These are phyloP conservation scores for Mormyrops attenuatus DNA, from an alignment of 2,797 vertebrate genomes.

Conservation along the genomic window DNA sequence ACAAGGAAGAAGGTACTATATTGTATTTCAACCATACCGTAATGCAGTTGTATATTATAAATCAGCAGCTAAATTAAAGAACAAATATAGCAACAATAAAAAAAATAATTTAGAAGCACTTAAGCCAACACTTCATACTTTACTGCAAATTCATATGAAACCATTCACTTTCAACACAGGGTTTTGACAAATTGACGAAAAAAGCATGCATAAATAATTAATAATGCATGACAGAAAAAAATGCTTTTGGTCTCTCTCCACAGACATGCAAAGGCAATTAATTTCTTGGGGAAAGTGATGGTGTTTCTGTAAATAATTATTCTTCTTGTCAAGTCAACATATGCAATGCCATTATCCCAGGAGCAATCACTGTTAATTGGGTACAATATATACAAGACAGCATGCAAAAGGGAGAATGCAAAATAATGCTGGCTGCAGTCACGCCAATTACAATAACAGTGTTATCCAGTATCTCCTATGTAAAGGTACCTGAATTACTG, in stretches of 20 bases:
- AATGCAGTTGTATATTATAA: not conserved
- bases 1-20: not conserved
- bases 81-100: not conserved
- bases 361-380: conserved; percentile 9
- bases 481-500: not conserved
- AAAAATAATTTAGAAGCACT: conserved; percentile 1
- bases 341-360: not conserved
- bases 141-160: not conserved
- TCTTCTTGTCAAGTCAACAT: conserved; percentile 15
- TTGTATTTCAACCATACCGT: not conserved
- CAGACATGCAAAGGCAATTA: conserved; percentile 1
- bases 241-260: not conserved
- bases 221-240: conserved; percentile 7
- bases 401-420: not conserved
- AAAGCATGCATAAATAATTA: conserved; percentile 8
- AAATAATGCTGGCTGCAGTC: not conserved
- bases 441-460: not conserved
- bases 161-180: not conserved
- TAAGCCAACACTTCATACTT: not conserved
- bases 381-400: not conserved
- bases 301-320: conserved; percentile 7
- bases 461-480: not conserved
- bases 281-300: not conserved
- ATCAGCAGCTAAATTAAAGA: not conserved
- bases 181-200: not conserved